Base-by-base conservation (phyloP, 1,140 invertebrate species). In the Panagrolaimus sp. region DNA sequence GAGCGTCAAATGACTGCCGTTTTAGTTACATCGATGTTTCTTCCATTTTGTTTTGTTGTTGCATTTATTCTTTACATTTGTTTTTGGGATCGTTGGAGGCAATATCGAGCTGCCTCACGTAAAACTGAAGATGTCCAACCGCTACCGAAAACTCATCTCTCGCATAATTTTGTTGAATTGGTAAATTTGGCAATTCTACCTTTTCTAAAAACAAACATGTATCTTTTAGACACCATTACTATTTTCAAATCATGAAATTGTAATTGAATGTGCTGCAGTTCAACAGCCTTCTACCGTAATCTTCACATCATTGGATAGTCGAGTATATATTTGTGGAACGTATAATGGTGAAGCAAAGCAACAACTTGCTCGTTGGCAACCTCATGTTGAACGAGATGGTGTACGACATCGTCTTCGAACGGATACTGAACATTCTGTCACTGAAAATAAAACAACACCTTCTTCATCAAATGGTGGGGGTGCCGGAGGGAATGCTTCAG, bases 51-150 rank as follows among this genome's bases (percentile, higher is more conserved):
- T 32, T 74, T 76, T 24, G 78, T 79, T 15, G 63, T 73, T 43
- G 21, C 71, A 0, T 79, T 79, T 55, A 76, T 79, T 1, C 71
- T 81, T n/a, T 79, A 79, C 47, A 67, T 76, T 26, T 80, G 69
- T 58, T 74, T 78, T 44, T 79, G 73, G 69, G 77, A 77, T 45
- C 47, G 69, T 48, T 79, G 78, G 77, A 43, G 46, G 43, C 44
- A 65, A 26, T 67, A 70, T 58, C 55, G 70, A 38, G 15, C 68
- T 69, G 38, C 70, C 21, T 68, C 66, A 63, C n/a, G 62, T 44
- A 66, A 26, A 10, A 14, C 28, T 10, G 47, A 38, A 63, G 24
- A 26, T 9, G 46, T 26, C 43, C 24, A 62, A 68, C 66, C 28
- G 1, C 32, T 24, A 3, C 43, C 67, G 17, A 63, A 58, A 14